Base-by-base conservation (phyloP, 2,797 vertebrate genomes). In the Petrocephalus sullivani region DNA sequence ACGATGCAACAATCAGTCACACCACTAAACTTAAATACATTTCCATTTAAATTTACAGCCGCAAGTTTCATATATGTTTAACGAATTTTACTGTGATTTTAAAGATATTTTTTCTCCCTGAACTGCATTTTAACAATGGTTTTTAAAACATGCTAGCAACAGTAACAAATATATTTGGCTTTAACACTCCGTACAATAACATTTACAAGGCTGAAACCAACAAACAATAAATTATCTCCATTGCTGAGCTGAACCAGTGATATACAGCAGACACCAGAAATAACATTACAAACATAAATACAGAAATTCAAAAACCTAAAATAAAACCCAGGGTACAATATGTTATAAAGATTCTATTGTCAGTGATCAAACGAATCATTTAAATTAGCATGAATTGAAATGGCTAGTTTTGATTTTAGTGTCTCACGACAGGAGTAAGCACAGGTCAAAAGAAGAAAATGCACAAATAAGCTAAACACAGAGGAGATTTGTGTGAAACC, bases 401-500 rank as follows among this genome's bases (percentile, higher is more conserved):
- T 94, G 95, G 96, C 14, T 92, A 93, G 91, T 93, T 96, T 46
- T 95, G 97, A 99, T 98, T 98, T 98, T 98, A 98, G 97, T 96
- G 98, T 98, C 97, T 98, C 98, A 97, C 97, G 98, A 99, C 97
- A 98, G 98, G 96, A 97, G 96, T 97, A 97, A 96, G 96, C 95
- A 96, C 95, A 97, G 96, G 94, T 94, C 90, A 89, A 94, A 93
- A 94, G 91, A 95, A 95, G 95, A 94, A 94, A 61, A 89, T 92
- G 93, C 94, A 96, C 94, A 93, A 95, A 96, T 93, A 96, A 96
- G 78, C 78, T 21, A 6, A 49, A 23, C 78, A 83, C 4, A 53
- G 49, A 49, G 61, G 61, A 64, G n/a, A 83, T 83, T 54, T 51
- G 9, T 28, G 16, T 53, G 95, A 97, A 97, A 96, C 96, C 94